Evolutionary conservation across 2,113 vertebrate genomes (phyloP).

Genomic region (Astur gentilis): DNA sequence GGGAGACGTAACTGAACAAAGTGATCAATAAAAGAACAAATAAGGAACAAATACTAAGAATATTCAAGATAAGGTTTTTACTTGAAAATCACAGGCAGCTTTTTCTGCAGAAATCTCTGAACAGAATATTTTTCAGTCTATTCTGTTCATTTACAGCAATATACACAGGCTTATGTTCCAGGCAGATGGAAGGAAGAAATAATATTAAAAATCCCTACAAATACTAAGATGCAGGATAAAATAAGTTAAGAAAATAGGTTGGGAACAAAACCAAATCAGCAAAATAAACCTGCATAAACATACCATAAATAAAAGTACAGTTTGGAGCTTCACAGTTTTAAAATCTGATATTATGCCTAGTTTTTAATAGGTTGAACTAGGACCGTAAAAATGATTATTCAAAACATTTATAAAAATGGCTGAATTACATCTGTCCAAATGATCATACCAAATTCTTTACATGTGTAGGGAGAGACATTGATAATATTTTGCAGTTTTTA

Average conservation of each 20-base stretch:
- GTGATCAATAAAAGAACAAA: constrained; percentile 30
- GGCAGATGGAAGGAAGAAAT: neutral
- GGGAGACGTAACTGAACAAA: neutral
- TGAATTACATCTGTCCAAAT: neutral
- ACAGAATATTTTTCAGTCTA: neutral
- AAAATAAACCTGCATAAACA: neutral
- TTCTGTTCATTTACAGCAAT: neutral
- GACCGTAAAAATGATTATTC: neutral
- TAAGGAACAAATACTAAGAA: neutral
- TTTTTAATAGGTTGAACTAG: neutral
- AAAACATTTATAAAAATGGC: neutral
- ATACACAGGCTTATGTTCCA: neutral
- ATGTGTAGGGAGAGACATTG: neutral
- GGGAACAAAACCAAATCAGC: neutral
- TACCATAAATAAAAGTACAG: neutral
- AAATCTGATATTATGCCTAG: neutral
- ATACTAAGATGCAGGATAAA: neutral
- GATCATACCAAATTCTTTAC: neutral
- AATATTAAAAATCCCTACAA: neutral
- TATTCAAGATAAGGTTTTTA: constrained; percentile 13
- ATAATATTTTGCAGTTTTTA: neutral
- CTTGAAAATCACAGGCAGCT: neutral
- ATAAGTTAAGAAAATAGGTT: neutral
- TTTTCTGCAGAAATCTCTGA: neutral
- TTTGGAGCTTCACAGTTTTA: neutral